phyloP scores from a whole-genome alignment of 2,797 vertebrate species.

The Pseudomugil tenellus region DNA sequence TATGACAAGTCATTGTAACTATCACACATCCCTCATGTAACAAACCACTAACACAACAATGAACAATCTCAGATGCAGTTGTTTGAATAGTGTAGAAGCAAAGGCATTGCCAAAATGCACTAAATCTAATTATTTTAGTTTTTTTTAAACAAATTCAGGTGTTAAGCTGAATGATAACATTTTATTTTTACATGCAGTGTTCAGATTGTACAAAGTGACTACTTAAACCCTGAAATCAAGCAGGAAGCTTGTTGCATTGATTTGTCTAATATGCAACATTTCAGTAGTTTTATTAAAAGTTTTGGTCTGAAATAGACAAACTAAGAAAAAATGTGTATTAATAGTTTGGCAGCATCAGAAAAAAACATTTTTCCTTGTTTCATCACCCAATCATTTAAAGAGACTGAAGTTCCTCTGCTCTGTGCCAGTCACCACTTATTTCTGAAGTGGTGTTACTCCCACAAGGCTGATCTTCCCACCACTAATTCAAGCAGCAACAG shows the following conservation, averaged over 20 bases:
- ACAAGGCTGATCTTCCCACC: neutral
- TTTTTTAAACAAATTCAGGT: neutral
- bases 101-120: neutral
- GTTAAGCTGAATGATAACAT: too few species aligned
- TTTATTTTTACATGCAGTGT: too few species aligned
- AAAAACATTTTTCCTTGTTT: neutral
- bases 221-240: neutral
- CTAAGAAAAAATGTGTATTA: neutral
- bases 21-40: neutral
- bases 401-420: neutral
- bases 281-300: neutral
- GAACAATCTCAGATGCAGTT: neutral
- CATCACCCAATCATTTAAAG: neutral
- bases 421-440: neutral
- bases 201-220: neutral
- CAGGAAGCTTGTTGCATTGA: too few species aligned
- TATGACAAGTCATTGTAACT: too few species aligned
- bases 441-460: conserved; percentile 5
- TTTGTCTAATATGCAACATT: neutral
- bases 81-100: neutral
- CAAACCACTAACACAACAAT: neutral
- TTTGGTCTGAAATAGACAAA: too few species aligned
- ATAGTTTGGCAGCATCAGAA: neutral
- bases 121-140: neutral
- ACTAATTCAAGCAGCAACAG: conserved; percentile 7